Percentiles rank a stretch among this genome's conserved stretches.
Evolutionary conservation across 2,113 vertebrate genomes (phyloP).

Genomic region (Ochotona curzoniae): DNA sequence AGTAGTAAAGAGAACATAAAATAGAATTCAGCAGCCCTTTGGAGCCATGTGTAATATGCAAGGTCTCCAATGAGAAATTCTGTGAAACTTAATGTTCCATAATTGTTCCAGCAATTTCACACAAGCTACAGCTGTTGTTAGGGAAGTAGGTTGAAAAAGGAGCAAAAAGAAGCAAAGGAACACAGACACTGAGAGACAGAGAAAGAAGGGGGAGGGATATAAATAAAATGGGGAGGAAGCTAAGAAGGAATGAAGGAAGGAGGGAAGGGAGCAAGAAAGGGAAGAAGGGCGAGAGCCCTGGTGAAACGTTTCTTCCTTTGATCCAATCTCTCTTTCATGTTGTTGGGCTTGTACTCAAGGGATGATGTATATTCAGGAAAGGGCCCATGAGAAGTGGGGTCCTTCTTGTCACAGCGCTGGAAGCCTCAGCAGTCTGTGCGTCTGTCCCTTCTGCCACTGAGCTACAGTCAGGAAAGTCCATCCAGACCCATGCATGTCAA

Average conservation of each 20-base stretch:
- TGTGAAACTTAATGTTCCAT: constrained; percentile 11
- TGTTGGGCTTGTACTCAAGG: not conserved
- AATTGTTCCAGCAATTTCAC: constrained; percentile 4
- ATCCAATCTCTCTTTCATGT: not conserved
- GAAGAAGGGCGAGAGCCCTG: not conserved
- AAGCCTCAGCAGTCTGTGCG: not conserved
- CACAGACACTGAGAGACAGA: not conserved
- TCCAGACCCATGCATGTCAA: not conserved
- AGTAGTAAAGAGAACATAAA: constrained; percentile 52
- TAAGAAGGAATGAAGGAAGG: not conserved
- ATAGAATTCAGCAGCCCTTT: constrained; percentile 19
- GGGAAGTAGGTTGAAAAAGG: constrained; percentile 33
- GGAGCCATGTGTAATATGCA: constrained; percentile 31
- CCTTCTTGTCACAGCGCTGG: not conserved
- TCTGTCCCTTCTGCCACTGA: not conserved
- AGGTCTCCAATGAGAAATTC: constrained; percentile 39
- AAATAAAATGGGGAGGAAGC: not conserved
- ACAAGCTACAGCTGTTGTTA: not conserved
- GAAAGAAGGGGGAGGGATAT: not conserved
- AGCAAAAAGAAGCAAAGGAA: not conserved
- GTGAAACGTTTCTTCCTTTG: too few species aligned
- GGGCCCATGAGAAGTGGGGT: not conserved
- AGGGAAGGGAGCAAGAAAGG: not conserved
- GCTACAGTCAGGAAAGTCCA: not conserved
- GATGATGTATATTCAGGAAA: not conserved